Conservation (phyloP, 2,888 invertebrate genomes). For the Coenonympha arcania region DNA sequence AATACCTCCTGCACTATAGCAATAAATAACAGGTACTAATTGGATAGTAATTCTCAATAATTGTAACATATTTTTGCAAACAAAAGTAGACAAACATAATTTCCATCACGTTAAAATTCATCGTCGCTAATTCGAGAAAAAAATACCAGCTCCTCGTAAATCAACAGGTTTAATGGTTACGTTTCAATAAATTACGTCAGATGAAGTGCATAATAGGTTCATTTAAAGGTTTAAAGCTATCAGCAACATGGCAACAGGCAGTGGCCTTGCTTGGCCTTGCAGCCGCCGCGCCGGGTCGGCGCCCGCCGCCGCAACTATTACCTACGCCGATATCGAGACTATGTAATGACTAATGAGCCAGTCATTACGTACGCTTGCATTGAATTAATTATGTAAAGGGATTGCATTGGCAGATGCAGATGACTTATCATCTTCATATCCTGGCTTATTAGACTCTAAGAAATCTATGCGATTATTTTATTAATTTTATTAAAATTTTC, state of each 20-base stretch:
- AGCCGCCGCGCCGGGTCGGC: slow-evolving; percentile 38
- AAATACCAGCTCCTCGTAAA: neutral
- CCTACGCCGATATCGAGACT: slow-evolving; percentile 17
- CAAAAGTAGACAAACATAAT: too few relatives aligned
- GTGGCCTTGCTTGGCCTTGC: slow-evolving; percentile 69
- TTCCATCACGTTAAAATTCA: too few relatives aligned
- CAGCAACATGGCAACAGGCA: slow-evolving; percentile 12
- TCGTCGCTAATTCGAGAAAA: neutral
- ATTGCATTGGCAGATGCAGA: slow-evolving; percentile 3
- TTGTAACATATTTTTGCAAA: too few relatives aligned
- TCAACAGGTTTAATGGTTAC: neutral
- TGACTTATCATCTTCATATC: too few relatives aligned
- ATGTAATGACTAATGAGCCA: slow-evolving; percentile 21
- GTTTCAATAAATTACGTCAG: slow-evolving; percentile 2
- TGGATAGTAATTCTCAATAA: too few relatives aligned
- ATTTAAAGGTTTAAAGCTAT: slow-evolving; percentile 15
- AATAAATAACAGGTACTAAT: too few relatives aligned
- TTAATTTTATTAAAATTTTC: too few relatives aligned
- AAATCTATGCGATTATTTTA: neutral
- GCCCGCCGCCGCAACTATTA: slow-evolving; percentile 28
- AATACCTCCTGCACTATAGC: too few relatives aligned
- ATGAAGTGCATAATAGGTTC: slow-evolving; percentile 11
- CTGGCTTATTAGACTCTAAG: neutral
- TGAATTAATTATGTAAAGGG: slow-evolving; percentile 7
- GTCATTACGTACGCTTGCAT: slow-evolving; percentile 7